These are phyloP conservation scores for Colaptes auratus DNA, from an alignment of 2,113 vertebrate species.

Conservation along the genomic window DNA sequence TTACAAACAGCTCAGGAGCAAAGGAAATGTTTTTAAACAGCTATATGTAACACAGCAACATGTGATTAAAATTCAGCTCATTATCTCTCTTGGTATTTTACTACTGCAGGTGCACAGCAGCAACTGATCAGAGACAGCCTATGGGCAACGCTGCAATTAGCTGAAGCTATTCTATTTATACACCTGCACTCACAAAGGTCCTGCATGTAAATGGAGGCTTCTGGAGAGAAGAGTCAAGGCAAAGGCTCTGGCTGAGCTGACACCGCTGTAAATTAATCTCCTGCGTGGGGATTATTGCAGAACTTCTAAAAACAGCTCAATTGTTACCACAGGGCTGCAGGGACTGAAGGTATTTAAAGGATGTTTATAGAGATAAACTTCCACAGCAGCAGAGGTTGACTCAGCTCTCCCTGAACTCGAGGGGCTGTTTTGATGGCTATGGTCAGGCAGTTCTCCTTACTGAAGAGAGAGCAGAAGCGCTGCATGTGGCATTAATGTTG, in stretches of 20 bases:
- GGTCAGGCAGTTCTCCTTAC: background rate
- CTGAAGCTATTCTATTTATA: background rate
- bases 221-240: background rate
- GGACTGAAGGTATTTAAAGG: background rate
- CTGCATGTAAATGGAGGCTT: background rate
- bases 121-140: background rate
- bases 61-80: background rate
- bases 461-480: no score
- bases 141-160: background rate
- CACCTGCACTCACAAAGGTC: background rate
- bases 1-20: background rate
- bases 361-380: background rate
- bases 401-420: background rate
- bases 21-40: background rate
- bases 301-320: background rate
- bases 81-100: constrained; percentile 20
- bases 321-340: background rate
- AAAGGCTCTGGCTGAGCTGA: background rate
- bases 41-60: background rate
- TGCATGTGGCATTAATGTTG: background rate
- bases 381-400: background rate
- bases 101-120: background rate
- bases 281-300: background rate
- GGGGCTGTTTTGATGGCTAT: background rate
- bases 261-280: background rate